phyloP scores from a whole-genome alignment of 1,140 invertebrate species.

The Aricia agestis region DNA sequence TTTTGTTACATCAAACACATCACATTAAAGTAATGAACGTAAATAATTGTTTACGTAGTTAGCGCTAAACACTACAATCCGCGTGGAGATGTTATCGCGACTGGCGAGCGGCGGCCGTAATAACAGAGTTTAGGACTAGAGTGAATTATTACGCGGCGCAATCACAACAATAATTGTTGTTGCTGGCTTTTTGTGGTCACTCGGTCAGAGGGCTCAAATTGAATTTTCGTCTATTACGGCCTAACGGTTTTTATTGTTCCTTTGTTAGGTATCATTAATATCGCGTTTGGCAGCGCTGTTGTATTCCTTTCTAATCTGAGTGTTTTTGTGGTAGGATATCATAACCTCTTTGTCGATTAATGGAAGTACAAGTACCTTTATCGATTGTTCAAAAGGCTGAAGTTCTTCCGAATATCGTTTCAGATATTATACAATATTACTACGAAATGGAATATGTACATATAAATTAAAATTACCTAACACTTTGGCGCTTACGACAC shows the following conservation, averaged over 20 bases:
- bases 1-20: neutral
- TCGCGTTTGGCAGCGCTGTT: neutral
- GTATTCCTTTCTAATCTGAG: neutral
- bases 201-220: conserved; percentile 42
- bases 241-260: conserved; percentile 24
- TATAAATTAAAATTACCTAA: too few relatives aligned
- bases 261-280: conserved; percentile 17
- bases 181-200: conserved; percentile 50
- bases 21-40: conserved; percentile 18
- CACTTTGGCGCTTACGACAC: too few relatives aligned
- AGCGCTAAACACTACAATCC: conserved; percentile 27
- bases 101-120: conserved; percentile 70
- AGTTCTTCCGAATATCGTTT: too few relatives aligned
- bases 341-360: too few relatives aligned
- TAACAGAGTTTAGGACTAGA: conserved; percentile 69
- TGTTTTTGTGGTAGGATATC: neutral
- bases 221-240: conserved; percentile 48
- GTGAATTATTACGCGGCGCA: conserved; percentile 71
- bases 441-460: too few relatives aligned
- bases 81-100: conserved; percentile 55
- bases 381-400: too few relatives aligned
- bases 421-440: too few relatives aligned
- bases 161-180: conserved; percentile 64
- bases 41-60: conserved; percentile 67
- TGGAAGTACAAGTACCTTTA: too few relatives aligned